Evolutionary conservation across 2,113 vertebrate species (phyloP), one percentile per base, ranked within the genome.

Genomic region (Neomonachus schauinslandi): DNA sequence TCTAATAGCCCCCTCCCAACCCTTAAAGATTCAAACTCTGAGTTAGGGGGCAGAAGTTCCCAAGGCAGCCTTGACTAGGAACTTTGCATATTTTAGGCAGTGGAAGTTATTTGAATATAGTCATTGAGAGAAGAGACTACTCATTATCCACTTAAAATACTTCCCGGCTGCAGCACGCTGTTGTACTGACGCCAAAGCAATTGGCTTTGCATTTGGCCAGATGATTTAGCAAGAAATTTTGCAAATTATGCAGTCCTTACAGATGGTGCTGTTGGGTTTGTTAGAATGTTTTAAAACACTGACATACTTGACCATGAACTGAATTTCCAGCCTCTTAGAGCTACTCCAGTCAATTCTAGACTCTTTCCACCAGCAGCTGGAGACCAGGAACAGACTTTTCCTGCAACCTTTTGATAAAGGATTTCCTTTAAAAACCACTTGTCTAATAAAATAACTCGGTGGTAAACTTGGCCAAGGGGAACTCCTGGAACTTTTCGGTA

Each of bases 101-200:
- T 95, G 74, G 59, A 97, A 90, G 80, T 95, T 89, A 95, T 98
- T 97, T 97, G 94, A 97, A 98, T 88, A 55, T 79, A 96, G 92
- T 97, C 96, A 94, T 85, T 95, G 95, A 95, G 95, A 96, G 94
- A 83, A 93, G 59, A 97, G 84, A 94, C 83, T 91, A 94, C 87
- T 96, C 88, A 98, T 98, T 98, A 98, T 94, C 96, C 97, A 97
- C 95, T 98, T 98, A 98, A 97, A 97, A 97, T 95, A 95, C 97
- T 97, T 98, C 83, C 96, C 9, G 12, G 63, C 46, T 72, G 69
- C 80, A 96, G 61, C 42, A 49, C 81, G 21, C 69, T n/a, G 16
- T 36, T 96, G 84, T 92, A 79, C 1, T 3, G 61, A 96, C 89
- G 97, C 97, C 97, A 96, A 80, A 96, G 89, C 83, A 96, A 96